Base-by-base conservation (phyloP, 2,888 invertebrate genomes). In the Melipona bicolor region DNA sequence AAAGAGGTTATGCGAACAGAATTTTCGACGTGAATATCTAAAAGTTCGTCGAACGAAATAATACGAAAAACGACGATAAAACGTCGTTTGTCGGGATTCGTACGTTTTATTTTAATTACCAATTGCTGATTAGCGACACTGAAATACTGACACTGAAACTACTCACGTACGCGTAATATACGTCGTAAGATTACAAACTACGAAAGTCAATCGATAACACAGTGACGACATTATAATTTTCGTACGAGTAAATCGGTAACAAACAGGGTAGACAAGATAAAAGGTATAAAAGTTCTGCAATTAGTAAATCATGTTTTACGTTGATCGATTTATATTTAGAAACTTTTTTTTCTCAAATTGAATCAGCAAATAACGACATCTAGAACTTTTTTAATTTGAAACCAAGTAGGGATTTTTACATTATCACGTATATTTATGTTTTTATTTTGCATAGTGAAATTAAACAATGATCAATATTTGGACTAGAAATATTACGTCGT, bases 171-270 rank as follows among this genome's bases (percentile, higher is more conserved):
- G 43, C 15, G 19, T 11, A 32, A 50, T 43, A 50, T 32, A 52
- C 68, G 81, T 69, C 52, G 74, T 27, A 56, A n/a, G 50, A 65
- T 80, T 52, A 19, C 50, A 73, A 80, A 27, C 52, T 52, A 59
- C 36, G 62, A 64, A 69, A 74, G n/a, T 74, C 69, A 56, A 82
- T 80, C 81, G 81, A 81, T 65, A 80, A 9, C n/a, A 36, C 17
- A 36, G 52, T 36, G 24, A 65, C 59, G 27, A 59, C 52, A 36
- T 61, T 70, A 19, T 59, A 59, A 27, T 15, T 61, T 61, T 61
- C 36, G 4, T 49, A 3, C 43, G 49, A 56, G 49, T 59, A 50
- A 67, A n/a, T 24, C n/a, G 11, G 54, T 27, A 32, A 27, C 4
- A 1, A 36, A 17, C 68, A 76, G 74, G 62, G 6, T 56, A 71